Evolutionary conservation across 2,113 vertebrate genomes (phyloP).

Genomic region (Pheucticus melanocephalus): DNA sequence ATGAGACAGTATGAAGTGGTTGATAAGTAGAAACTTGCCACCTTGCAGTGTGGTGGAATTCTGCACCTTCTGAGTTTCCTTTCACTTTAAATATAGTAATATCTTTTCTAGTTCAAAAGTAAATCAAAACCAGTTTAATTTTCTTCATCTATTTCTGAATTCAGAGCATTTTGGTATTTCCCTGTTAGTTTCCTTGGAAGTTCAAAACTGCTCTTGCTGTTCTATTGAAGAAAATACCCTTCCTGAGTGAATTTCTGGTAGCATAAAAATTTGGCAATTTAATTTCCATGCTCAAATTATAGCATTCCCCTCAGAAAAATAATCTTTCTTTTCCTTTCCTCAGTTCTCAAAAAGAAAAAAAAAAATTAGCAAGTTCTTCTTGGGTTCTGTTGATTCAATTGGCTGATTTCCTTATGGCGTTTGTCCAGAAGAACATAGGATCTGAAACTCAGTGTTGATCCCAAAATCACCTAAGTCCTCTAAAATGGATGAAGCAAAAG

Average conservation of each 20-base stretch:
- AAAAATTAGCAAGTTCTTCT: not conserved
- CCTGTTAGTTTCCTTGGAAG: not conserved
- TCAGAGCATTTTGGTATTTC: not conserved
- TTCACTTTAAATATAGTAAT: not conserved
- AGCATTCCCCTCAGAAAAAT: not conserved
- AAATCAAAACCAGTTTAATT: not conserved
- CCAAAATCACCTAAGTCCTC: not conserved
- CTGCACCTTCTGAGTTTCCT: not conserved
- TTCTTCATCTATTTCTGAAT: not conserved
- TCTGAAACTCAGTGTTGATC: not conserved
- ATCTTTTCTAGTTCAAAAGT: not conserved
- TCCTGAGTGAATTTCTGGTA: not conserved
- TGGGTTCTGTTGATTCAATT: not conserved
- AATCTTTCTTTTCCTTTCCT: not conserved
- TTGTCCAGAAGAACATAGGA: not conserved
- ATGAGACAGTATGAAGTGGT: not conserved
- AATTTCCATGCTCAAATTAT: not conserved
- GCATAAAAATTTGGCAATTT: not conserved
- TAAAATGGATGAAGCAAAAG: not conserved
- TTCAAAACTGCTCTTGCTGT: not conserved
- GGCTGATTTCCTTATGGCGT: not conserved
- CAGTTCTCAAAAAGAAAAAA: not conserved
- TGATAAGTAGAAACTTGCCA: not conserved
- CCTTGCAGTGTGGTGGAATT: not conserved
- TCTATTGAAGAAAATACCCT: not conserved